Percentiles rank a stretch among this genome's conserved stretches.
phyloP scores from a whole-genome alignment of 2,797 vertebrate genomes.

The Danio aesculapii region DNA sequence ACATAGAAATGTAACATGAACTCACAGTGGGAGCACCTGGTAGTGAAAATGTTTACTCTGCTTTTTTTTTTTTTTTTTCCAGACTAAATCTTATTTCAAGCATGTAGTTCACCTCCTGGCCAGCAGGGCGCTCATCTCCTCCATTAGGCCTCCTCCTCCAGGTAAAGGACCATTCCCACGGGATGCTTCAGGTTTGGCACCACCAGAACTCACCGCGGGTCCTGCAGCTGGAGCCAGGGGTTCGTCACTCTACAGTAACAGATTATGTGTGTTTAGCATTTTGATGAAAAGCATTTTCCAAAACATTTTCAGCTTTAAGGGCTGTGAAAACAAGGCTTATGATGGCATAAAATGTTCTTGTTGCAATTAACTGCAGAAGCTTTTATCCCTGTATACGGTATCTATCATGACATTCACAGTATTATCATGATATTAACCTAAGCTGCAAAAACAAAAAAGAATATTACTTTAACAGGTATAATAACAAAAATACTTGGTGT shows the following conservation, averaged over 20 bases:
- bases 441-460: too few relatives aligned
- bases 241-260: conserved; percentile 85
- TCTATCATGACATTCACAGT: too few relatives aligned
- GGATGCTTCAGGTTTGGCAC: conserved; percentile 84
- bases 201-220: conserved; percentile 64
- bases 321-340: too few relatives aligned
- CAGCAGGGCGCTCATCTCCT: conserved; percentile 98
- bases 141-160: conserved; percentile 95
- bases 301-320: not conserved
- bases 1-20: too few relatives aligned
- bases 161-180: conserved; percentile 92
- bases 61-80: not conserved
- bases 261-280: not conserved
- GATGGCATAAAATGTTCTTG: too few relatives aligned
- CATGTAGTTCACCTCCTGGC: conserved; percentile 87
- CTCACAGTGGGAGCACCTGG: too few relatives aligned
- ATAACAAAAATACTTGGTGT: too few relatives aligned
- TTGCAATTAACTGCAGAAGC: too few relatives aligned
- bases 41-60: too few relatives aligned
- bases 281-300: not conserved
- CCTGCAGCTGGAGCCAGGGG: conserved; percentile 78
- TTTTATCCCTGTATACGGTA: too few relatives aligned
- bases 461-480: too few relatives aligned
- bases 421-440: too few relatives aligned
- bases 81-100: not conserved